phyloP scores from a whole-genome alignment of 2,113 vertebrate genomes.

The Corythoichthys haematopterus region DNA sequence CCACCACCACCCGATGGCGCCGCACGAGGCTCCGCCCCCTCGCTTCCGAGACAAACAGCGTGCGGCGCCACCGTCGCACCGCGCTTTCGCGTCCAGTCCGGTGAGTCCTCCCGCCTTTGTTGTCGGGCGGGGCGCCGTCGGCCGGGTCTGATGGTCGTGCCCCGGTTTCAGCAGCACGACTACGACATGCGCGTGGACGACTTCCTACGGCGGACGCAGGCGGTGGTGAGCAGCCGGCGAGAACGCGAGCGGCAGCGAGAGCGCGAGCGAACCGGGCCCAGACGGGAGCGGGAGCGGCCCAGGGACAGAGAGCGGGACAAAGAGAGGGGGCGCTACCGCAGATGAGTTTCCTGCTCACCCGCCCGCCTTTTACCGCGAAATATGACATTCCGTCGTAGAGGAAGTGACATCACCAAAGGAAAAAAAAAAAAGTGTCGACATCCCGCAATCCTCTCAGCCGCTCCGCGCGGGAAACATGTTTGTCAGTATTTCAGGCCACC shows the following conservation, averaged over 20 bases:
- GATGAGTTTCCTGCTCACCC: slow-evolving; percentile 41
- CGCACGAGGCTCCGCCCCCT: slow-evolving; percentile 73
- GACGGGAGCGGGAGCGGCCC: slow-evolving; percentile 69
- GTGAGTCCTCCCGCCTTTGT: slow-evolving; percentile 28
- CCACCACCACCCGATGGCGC: slow-evolving; percentile 71
- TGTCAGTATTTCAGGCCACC: slow-evolving; percentile 1
- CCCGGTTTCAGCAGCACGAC: slow-evolving; percentile 79
- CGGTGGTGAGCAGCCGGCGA: slow-evolving; percentile 88
- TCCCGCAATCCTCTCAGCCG: slow-evolving; percentile 15
- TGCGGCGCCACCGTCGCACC: slow-evolving; percentile 21
- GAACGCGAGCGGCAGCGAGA: slow-evolving; percentile 89
- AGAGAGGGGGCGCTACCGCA: slow-evolving; percentile 90
- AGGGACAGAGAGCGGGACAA: slow-evolving; percentile 87
- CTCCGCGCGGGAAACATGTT: not conserved
- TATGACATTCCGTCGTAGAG: not conserved
- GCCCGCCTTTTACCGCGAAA: slow-evolving; percentile 11
- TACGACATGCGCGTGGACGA: slow-evolving; percentile 98
- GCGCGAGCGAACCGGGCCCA: slow-evolving; percentile 79
- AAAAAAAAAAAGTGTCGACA: not conserved
- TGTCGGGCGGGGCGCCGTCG: not conserved
- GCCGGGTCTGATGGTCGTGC: not conserved
- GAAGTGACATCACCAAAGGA: slow-evolving; percentile 10
- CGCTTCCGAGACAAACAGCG: slow-evolving; percentile 72
- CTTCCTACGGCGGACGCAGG: slow-evolving; percentile 94
- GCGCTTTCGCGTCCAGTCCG: slow-evolving; percentile 56